Conservation (phyloP, 2,888 invertebrate genomes). For the Athetis lepigone region DNA sequence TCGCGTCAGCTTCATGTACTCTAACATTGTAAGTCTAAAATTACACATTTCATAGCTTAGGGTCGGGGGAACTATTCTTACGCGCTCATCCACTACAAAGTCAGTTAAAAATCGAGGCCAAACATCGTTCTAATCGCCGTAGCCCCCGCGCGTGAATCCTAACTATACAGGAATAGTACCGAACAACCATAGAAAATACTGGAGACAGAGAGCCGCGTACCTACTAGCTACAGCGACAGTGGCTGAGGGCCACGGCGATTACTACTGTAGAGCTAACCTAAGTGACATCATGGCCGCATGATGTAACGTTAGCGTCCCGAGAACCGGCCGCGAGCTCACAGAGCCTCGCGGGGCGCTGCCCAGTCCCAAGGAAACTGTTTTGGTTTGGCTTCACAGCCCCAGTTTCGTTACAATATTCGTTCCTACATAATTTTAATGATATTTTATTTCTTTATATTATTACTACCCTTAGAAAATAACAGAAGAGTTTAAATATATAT, state of each 20-base stretch:
- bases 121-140: slow-evolving; percentile 80
- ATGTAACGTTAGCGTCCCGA: slow-evolving; percentile 82
- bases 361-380: slow-evolving; percentile 76
- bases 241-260: slow-evolving; percentile 77
- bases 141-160: slow-evolving; percentile 63
- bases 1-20: slow-evolving; percentile 64
- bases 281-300: slow-evolving; percentile 90
- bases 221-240: slow-evolving; percentile 24
- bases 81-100: slow-evolving; percentile 73
- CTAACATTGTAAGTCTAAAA: slow-evolving; percentile 72
- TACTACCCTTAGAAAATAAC: slow-evolving; percentile 70
- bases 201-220: slow-evolving; percentile 44
- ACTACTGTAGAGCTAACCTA: slow-evolving; percentile 77
- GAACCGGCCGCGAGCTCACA: slow-evolving; percentile 70
- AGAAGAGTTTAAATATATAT: slow-evolving; percentile 66
- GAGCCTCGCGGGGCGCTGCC: slow-evolving; percentile 62
- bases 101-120: slow-evolving; percentile 89
- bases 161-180: slow-evolving; percentile 49
- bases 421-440: slow-evolving; percentile 78
- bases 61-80: slow-evolving; percentile 76
- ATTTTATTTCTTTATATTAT: slow-evolving; percentile 63
- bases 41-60: slow-evolving; percentile 89
- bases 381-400: slow-evolving; percentile 87
- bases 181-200: slow-evolving; percentile 49
- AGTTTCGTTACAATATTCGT: slow-evolving; percentile 78